Conservation (phyloP, 2,888 invertebrate genomes). For the Chorisops tibialis region DNA sequence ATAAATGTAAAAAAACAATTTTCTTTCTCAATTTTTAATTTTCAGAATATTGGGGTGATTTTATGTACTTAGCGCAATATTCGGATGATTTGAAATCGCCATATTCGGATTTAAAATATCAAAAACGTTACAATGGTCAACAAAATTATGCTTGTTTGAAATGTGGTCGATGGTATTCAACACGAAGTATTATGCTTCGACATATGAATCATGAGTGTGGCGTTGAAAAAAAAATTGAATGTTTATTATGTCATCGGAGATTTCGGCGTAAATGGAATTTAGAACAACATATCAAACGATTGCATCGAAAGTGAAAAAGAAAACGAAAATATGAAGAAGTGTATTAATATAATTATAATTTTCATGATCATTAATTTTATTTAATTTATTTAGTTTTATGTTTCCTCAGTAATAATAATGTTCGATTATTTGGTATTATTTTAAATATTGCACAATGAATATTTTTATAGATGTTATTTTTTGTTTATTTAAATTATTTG, state of each 20-base stretch:
- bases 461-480: background rate
- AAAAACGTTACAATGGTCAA: slow-evolving; percentile 26
- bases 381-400: too few relatives aligned
- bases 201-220: slow-evolving; percentile 45
- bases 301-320: slow-evolving; percentile 39
- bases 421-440: too few relatives aligned
- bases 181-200: slow-evolving; percentile 39
- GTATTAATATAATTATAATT: too few relatives aligned
- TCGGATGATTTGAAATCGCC: slow-evolving; percentile 29
- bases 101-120: slow-evolving; percentile 25
- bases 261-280: slow-evolving; percentile 56
- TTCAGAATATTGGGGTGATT: slow-evolving; percentile 38
- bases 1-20: background rate
- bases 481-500: background rate
- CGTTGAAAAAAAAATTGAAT: slow-evolving; percentile 48
- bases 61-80: slow-evolving; percentile 37
- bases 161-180: slow-evolving; percentile 40
- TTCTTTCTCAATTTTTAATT: slow-evolving; percentile 25
- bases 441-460: too few relatives aligned
- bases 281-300: slow-evolving; percentile 54
- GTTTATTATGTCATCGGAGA: slow-evolving; percentile 46
- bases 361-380: too few relatives aligned
- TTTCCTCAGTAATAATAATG: too few relatives aligned
- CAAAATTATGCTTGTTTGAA: slow-evolving; percentile 35
- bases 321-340: too few relatives aligned